Evolutionary conservation across 2,113 vertebrate species (phyloP).

Genomic region (Mastomys natalensis): DNA sequence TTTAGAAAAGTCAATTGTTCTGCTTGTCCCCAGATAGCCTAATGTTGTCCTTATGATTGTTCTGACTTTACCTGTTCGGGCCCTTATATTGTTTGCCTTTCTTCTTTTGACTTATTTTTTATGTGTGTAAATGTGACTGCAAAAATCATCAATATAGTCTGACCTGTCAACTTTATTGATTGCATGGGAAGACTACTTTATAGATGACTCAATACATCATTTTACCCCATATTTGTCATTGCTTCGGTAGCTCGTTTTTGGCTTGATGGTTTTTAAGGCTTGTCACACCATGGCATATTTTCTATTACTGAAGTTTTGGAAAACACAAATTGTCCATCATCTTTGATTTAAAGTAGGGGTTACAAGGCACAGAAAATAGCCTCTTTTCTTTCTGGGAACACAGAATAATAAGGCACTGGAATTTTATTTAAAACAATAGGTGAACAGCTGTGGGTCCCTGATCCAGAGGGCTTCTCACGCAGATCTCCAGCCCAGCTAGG

Average conservation of each 20-base stretch:
- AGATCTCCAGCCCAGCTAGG: no score
- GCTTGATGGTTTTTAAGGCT: constrained; percentile 32
- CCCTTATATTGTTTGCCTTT: neutral
- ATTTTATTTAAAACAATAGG: neutral
- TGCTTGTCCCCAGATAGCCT: neutral
- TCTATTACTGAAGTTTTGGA: constrained; percentile 27
- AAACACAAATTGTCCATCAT: constrained; percentile 21
- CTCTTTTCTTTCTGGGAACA: neutral
- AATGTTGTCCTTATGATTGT: neutral
- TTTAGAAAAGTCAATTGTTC: constrained; percentile 1
- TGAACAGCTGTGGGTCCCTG: neutral
- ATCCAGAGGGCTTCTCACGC: no score
- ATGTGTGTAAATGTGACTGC: neutral
- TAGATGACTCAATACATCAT: neutral
- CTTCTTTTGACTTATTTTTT: constrained; percentile 8
- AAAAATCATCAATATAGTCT: neutral
- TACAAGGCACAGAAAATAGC: neutral
- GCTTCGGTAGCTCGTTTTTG: neutral
- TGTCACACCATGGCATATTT: neutral
- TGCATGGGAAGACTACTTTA: neutral
- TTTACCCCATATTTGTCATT: constrained; percentile 21
- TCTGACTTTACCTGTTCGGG: neutral
- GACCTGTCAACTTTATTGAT: neutral
- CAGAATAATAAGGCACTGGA: neutral
- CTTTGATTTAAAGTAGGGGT: constrained; percentile 53